Evolutionary conservation across 37 sponge, comb jelly and placozoan genomes (phyloP), one percentile per base, ranked within the genome.

Genomic region (Tethya wilhelma): DNA sequence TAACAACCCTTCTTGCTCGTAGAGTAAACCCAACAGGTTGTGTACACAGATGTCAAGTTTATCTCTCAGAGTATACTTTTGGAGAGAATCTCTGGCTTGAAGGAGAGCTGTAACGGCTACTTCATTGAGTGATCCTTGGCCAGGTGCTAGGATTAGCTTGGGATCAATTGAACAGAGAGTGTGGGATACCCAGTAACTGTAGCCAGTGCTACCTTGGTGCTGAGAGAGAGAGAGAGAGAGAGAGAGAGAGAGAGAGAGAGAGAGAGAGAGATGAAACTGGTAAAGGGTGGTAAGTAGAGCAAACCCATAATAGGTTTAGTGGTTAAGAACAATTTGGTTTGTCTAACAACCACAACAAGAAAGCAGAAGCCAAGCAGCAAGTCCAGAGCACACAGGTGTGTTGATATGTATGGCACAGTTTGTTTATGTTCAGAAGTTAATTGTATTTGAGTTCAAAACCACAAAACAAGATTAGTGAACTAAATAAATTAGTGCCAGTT

Each of bases 171-270:
- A 40, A 7, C 30, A 22, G 19, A 95, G 72, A 34, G 82, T 95
- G 6, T 84, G 71, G 44, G 93, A 95, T 32, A 95, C 93, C 96
- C 93, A 91, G 46, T 89, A 74, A 9, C 87, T 79, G 77, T 88
- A 88, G n/a, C 93, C 77, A 2, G 32, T 45, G 22, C 79, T 73
- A 31, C 91, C 86, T 79, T 86, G 87, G 62, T 75, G 63, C 93
- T 92, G 56, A 8, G 23, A 38, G 23, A 37, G 19, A 55, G 59
- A 55, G 5, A 81, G n/a, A n/a, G n/a, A n/a, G n/a, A n/a, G n/a
- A n/a, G n/a, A n/a, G n/a, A 19, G 53, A 14, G 53, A 49, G 53
- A 19, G 53, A 14, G 53, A 14, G 53, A 9, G 60, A 37, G 42
- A 40, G 31, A n/a, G 17, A 70, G 2, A 1, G n/a, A n/a, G n/a